Base-by-base conservation (phyloP, 2,797 vertebrate genomes). In the Poeciliopsis presidionis region DNA sequence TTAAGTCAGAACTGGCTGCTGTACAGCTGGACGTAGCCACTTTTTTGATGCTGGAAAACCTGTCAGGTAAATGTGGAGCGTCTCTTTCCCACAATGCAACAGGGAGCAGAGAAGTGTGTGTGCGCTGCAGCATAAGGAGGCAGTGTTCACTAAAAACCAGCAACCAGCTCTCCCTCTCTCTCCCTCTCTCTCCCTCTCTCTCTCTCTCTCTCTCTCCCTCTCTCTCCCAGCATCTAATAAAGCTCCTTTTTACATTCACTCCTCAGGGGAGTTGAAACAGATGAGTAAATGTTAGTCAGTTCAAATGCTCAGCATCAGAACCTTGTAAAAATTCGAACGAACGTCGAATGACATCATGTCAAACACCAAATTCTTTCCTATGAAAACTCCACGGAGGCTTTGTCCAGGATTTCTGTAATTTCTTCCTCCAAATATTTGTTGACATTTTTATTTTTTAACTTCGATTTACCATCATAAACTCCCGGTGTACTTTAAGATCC, bases 101-200 rank as follows among this genome's bases (percentile, higher is more conserved):
- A 63, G 30, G 12, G 20, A 61, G 2, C 59, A 61, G 28, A 61
- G 59, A 61, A 16, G 30, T 33, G 28, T 16, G 28, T 18, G 28
- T 3, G 28, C 0, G 14, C 59, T 61, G 30, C 28, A 33, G 13
- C 59, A 61, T 33, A 61, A 61, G 30, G 59, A 63, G 30, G 59
- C 59, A 63, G 59, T 63, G 59, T 63, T 63, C 30, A 36, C 14
- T 63, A 36, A 63, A 63, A 63, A 63, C 28, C 28, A 61, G 59
- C 59, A 33, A 33, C 59, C 12, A 61, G 3, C 30, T 36, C 5
- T 30, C 57, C 7, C 57, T 61, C 13, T n/a, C 57, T 3, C 28
- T 63, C 59, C n/a, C 59, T n/a, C 57, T 3, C 28, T 63, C 59
- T 61, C 59, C 25, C 59, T 16, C 57, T n/a, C 57, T 3, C 28